phyloP scores from a whole-genome alignment of 2,888 invertebrate species.

The Hoplodrina blanda region DNA sequence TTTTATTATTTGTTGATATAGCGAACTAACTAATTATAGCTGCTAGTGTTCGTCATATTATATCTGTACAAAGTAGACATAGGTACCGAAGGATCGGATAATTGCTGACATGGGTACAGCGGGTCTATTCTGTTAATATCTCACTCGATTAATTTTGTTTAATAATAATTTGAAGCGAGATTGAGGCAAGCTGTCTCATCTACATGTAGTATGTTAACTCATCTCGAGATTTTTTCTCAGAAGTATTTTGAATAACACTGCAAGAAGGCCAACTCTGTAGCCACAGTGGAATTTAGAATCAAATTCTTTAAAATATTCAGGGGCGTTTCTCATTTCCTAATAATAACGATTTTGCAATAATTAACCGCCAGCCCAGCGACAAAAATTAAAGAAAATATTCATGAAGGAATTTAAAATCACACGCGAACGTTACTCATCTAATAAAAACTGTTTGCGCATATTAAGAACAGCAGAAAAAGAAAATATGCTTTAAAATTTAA shows the following conservation, averaged over 20 bases:
- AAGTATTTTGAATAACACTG: neutral
- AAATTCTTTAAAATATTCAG: slow-evolving; percentile 15
- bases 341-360: slow-evolving; percentile 42
- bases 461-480: too few relatives aligned
- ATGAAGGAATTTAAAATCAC: slow-evolving; percentile 43
- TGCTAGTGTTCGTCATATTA: neutral
- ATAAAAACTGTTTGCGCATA: slow-evolving; percentile 13
- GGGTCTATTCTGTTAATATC: neutral
- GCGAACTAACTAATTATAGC: neutral
- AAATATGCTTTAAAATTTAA: neutral
- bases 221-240: neutral
- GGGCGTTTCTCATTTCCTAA: slow-evolving; percentile 32
- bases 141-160: neutral
- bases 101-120: neutral
- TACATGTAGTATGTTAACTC: too few relatives aligned
- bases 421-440: slow-evolving; percentile 39
- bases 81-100: neutral
- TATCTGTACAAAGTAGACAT: neutral
- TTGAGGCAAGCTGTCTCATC: too few relatives aligned
- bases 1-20: too few relatives aligned
- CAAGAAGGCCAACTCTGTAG: neutral
- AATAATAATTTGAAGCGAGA: neutral
- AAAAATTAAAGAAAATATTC: slow-evolving; percentile 38
- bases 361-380: slow-evolving; percentile 15
- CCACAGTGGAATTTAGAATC: slow-evolving; percentile 20